Evolutionary conservation across 2,888 invertebrate genomes (phyloP), one percentile per base, ranked within the genome.

Genomic region (Allygus modestus): DNA sequence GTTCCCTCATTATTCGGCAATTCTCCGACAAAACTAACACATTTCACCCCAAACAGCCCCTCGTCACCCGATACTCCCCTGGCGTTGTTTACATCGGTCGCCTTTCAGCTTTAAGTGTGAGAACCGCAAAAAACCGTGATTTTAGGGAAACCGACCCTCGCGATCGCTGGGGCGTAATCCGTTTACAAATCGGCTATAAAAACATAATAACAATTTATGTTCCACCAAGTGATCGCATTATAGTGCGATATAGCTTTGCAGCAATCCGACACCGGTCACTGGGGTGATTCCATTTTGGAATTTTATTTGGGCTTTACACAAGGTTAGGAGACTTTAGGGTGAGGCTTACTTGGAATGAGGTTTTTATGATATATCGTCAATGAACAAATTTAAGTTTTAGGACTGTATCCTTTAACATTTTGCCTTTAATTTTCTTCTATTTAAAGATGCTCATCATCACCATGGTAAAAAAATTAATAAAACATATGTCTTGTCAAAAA

Each of bases 1-100:
- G 82, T 51, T 82, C 33, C 23, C 33, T 82, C 82, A 82, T 82
- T 82, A 82, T 82, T 71, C 71, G 69, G 71, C 71, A 82, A 82
- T 82, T 82, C 71, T 51, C 51, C 71, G 51, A 43, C 82, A 71
- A 71, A 77, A 77, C 77, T 77, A 77, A 77, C 77, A 77, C 77
- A 77, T 77, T 71, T 71, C 82, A 71, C 82, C 82, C 82, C 82
- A 51, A 82, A 82, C 46, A 31, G 5, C 37, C 73, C 51, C 77
- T 28, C 51, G 77, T 17, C 43, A 77, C 51, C 46, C 77, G 37
- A 51, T 77, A 77, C 51, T 75, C 73, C 73, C 73, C 43, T 20
- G 15, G 73, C 58, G 58, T 23, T 75, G 77, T 77, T 77, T 77
- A 77, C 77, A 71, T 28, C 77, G 51, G 23, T 26, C 26, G 73